phyloP scores from a whole-genome alignment of 2,888 invertebrate species.

The Lochmaea capreae region DNA sequence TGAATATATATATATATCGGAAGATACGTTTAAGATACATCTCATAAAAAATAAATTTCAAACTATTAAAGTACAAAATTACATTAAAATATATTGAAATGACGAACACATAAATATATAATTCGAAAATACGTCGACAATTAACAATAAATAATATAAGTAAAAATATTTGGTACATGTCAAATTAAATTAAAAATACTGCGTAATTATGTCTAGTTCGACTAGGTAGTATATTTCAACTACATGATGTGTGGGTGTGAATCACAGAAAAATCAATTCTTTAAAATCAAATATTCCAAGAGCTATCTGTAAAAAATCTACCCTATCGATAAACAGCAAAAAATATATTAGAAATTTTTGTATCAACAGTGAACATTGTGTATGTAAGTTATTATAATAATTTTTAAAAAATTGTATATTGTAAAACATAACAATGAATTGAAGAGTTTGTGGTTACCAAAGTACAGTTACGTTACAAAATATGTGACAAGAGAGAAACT shows the following conservation, averaged over 20 bases:
- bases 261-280: constrained; percentile 34
- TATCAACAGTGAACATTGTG: too few species aligned
- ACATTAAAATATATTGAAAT: constrained; percentile 14
- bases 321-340: too few species aligned
- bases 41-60: constrained; percentile 24
- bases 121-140: constrained; percentile 32
- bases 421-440: too few species aligned
- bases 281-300: not conserved
- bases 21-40: constrained; percentile 43
- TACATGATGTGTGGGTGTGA: constrained; percentile 31
- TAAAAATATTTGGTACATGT: constrained; percentile 41
- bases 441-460: too few species aligned
- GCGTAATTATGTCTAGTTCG: constrained; percentile 33
- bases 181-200: constrained; percentile 40
- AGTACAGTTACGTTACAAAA: too few species aligned
- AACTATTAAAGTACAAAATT: not conserved
- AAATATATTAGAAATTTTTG: too few species aligned
- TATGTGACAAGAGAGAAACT: too few species aligned
- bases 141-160: constrained; percentile 39
- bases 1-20: constrained; percentile 9
- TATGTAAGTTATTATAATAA: too few species aligned
- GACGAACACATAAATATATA: constrained; percentile 30
- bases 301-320: not conserved
- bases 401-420: too few species aligned
- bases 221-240: constrained; percentile 38